These are phyloP conservation scores for Lagocephalus sceleratus DNA, from an alignment of 2,797 vertebrate species.

Conservation along the genomic window DNA sequence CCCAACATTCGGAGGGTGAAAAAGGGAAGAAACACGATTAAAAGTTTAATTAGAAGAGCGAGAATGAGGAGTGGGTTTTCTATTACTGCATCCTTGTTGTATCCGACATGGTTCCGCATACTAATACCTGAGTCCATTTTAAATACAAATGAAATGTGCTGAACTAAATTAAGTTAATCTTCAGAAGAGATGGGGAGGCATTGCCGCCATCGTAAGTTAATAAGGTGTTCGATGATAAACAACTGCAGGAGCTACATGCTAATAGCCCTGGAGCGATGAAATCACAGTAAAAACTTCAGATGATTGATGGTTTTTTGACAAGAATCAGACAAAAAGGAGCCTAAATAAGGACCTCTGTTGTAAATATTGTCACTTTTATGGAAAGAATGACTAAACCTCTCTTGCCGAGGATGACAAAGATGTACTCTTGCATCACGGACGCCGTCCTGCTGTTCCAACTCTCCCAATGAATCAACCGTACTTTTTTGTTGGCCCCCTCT, in stretches of 20 bases:
- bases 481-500: not conserved
- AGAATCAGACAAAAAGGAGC: not conserved
- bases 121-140: slow-evolving; percentile 53
- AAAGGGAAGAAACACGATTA: slow-evolving; percentile 41
- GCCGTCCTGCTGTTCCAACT: not conserved
- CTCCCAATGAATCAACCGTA: not conserved
- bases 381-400: not conserved
- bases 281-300: not conserved
- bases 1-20: not conserved
- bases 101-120: slow-evolving; percentile 53
- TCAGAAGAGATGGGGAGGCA: not conserved
- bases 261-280: too few species aligned
- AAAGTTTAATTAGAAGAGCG: slow-evolving; percentile 65
- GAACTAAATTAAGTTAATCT: slow-evolving; percentile 31
- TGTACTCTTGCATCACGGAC: not conserved
- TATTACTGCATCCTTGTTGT: slow-evolving; percentile 54
- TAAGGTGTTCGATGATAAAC: not conserved
- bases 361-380: not conserved
- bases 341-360: too few species aligned
- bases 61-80: slow-evolving; percentile 61
- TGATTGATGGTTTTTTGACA: not conserved
- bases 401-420: not conserved
- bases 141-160: slow-evolving; percentile 48
- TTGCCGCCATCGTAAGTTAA: not conserved
- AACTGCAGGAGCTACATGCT: not conserved